These are phyloP conservation scores for Leguminivora glycinivorella DNA, from an alignment of 1,140 invertebrate species.

Conservation along the genomic window DNA sequence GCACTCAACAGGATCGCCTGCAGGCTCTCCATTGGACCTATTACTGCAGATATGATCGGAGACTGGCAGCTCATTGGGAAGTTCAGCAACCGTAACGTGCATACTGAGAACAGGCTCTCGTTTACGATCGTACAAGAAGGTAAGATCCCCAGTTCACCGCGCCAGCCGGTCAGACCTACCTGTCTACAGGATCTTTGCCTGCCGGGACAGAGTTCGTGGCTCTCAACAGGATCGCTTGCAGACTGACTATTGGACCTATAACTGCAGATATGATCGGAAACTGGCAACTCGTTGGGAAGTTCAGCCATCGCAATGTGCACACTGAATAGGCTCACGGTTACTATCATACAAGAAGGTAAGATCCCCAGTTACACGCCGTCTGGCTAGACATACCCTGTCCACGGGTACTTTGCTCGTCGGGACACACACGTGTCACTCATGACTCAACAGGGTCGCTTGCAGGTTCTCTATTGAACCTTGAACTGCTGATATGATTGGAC, in stretches of 20 bases:
- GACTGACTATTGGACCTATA: constrained; percentile 33
- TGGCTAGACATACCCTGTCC: constrained; percentile 20
- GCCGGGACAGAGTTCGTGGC: constrained; percentile 26
- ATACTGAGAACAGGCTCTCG: constrained; percentile 31
- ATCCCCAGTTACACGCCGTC: constrained; percentile 31
- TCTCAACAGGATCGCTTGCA: constrained; percentile 15
- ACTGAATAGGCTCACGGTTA: constrained; percentile 31
- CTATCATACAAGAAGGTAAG: constrained; percentile 40
- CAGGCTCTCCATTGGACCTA: constrained; percentile 31
- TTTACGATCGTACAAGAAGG: constrained; percentile 39
- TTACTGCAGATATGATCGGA: constrained; percentile 35
- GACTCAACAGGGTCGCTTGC: constrained; percentile 16
- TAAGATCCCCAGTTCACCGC: constrained; percentile 31
- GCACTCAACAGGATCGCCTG: constrained; percentile 14
- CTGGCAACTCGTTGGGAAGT: constrained; percentile 41
- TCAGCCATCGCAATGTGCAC: constrained; percentile 35
- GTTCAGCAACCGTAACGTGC: constrained; percentile 36
- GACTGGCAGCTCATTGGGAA: constrained; percentile 39
- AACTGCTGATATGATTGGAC: constrained; percentile 34
- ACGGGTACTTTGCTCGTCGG: background rate
- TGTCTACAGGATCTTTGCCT: background rate
- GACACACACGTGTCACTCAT: constrained; percentile 24
- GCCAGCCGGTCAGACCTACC: constrained; percentile 31
- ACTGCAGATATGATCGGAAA: constrained; percentile 34
- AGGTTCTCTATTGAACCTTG: constrained; percentile 32